phyloP scores from a whole-genome alignment of 1,140 invertebrate genomes.

The Procambarus clarkii region DNA sequence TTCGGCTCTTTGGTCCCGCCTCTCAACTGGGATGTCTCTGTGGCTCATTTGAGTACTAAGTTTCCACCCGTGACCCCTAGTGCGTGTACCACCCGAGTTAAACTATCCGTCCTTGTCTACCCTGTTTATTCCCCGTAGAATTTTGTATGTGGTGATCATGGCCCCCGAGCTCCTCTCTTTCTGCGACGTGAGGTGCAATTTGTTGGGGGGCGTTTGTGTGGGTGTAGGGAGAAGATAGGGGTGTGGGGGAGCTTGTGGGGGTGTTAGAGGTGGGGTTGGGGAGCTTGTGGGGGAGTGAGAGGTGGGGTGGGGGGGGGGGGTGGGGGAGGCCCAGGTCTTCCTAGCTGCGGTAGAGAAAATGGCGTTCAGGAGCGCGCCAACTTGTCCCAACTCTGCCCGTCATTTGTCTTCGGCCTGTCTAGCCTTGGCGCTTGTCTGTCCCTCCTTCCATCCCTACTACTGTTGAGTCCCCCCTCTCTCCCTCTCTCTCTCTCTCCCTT shows the following conservation, averaged over 20 bases:
- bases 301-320: not conserved
- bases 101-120: no score
- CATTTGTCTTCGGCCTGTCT: constrained; percentile 15
- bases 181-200: not conserved
- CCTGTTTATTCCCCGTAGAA: no score
- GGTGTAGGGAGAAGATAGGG: not conserved
- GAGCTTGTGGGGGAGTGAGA: not conserved
- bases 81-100: no score
- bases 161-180: no score
- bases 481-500: not conserved
- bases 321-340: not conserved
- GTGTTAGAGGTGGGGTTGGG: not conserved
- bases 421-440: not conserved
- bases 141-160: no score
- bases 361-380: constrained; percentile 1
- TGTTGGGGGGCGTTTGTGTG: no score
- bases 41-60: no score
- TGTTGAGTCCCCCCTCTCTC: not conserved
- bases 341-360: not conserved
- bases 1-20: no score
- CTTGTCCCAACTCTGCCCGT: constrained; percentile 15
- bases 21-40: no score
- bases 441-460: not conserved
- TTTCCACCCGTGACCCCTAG: no score
- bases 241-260: not conserved